These are phyloP conservation scores for Mantis religiosa DNA, from an alignment of 2,888 invertebrate genomes.

Conservation along the genomic window DNA sequence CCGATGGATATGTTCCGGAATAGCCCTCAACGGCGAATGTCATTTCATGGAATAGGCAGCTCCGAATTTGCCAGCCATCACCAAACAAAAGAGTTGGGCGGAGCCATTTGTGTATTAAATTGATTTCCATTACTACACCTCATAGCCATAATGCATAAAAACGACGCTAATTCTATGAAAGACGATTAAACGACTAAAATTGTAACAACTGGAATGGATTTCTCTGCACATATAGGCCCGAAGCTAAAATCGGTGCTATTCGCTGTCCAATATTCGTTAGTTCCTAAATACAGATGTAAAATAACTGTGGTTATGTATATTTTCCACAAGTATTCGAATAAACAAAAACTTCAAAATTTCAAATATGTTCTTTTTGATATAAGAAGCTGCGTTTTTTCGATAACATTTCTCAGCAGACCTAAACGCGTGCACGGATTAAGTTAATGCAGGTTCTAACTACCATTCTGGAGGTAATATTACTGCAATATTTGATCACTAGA, in stretches of 20 bases:
- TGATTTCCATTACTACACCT: not conserved
- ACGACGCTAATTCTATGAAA: not conserved
- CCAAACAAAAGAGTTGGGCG: not conserved
- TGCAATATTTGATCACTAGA: no score
- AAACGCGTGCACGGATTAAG: no score
- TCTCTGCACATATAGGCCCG: not conserved
- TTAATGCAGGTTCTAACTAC: no score
- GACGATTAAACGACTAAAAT: not conserved
- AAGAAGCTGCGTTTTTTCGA: no score
- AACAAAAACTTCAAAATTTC: no score
- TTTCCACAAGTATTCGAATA: no score
- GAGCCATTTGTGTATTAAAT: not conserved
- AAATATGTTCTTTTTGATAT: no score
- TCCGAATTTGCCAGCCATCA: not conserved
- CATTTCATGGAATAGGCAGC: not conserved
- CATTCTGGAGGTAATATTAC: no score
- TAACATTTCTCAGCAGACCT: no score
- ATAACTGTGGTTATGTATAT: no score
- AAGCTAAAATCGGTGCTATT: not conserved
- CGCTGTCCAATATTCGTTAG: not conserved
- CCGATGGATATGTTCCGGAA: not conserved
- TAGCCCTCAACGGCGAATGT: not conserved
- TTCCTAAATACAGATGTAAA: no score
- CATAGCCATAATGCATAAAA: not conserved
- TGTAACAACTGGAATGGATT: not conserved